These are phyloP conservation scores for Bombus soroeensis DNA, from an alignment of 1,140 invertebrate genomes.

Conservation along the genomic window DNA sequence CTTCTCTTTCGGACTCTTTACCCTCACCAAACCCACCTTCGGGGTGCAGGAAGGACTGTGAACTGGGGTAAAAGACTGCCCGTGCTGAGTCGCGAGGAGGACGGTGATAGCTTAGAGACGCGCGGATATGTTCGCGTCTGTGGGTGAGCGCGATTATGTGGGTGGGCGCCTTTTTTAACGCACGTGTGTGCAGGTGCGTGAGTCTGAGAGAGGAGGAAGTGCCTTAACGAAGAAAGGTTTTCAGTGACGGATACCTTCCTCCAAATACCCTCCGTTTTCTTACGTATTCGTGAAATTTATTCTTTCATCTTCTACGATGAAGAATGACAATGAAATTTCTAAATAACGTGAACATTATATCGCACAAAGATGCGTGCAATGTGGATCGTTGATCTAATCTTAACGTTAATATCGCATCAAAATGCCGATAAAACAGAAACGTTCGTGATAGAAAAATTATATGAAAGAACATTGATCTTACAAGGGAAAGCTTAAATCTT, in stretches of 20 bases:
- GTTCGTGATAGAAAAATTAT: neutral
- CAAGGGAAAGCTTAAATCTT: neutral
- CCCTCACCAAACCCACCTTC: constrained; percentile 50
- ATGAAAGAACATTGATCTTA: neutral
- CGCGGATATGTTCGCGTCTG: neutral
- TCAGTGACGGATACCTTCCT: constrained; percentile 28
- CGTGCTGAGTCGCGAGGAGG: constrained; percentile 64
- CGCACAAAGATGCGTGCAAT: neutral
- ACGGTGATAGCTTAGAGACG: constrained; percentile 47
- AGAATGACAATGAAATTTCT: neutral
- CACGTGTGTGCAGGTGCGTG: constrained; percentile 70
- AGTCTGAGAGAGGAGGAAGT: constrained; percentile 57
- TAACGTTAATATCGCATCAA: neutral
- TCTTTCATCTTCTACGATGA: neutral
- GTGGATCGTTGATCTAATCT: neutral
- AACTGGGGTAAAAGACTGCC: constrained; percentile 78
- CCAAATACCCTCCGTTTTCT: constrained; percentile 22
- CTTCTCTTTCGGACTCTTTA: constrained; percentile 46
- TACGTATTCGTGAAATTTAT: neutral
- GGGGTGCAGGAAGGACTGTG: constrained; percentile 73
- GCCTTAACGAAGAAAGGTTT: constrained; percentile 55
- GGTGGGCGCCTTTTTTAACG: constrained; percentile 56
- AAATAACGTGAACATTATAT: neutral
- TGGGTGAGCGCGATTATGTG: constrained; percentile 21
- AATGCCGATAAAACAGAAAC: neutral